Conservation (phyloP, 2,113 vertebrate species). For the Zeus faber region DNA sequence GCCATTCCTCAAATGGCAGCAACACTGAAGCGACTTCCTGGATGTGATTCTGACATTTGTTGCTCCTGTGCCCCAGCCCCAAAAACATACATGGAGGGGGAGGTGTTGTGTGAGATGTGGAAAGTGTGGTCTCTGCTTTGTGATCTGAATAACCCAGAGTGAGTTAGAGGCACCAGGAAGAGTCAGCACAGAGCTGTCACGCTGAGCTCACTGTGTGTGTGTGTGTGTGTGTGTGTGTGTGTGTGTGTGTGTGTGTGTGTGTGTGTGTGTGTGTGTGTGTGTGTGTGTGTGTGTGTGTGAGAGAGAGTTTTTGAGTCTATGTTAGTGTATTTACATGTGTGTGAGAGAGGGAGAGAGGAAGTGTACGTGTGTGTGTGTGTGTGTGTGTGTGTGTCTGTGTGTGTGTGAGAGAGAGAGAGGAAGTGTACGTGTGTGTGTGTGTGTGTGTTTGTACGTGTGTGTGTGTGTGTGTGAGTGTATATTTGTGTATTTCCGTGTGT, state of each 20-base stretch:
- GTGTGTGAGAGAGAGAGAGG: too few relatives aligned
- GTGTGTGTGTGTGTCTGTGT: too few relatives aligned
- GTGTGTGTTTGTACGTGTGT: too few relatives aligned
- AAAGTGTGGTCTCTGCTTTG: background rate
- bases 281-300: background rate
- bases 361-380: too few relatives aligned
- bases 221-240: background rate
- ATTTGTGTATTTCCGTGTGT: too few relatives aligned
- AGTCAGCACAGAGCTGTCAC: background rate
- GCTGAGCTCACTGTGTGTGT: background rate
- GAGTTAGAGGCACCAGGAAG: background rate
- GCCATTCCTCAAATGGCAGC: too few relatives aligned
- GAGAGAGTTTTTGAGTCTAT: background rate
- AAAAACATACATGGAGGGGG: too few relatives aligned
- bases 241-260: background rate
- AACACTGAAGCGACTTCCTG: too few relatives aligned
- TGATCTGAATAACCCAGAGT: background rate
- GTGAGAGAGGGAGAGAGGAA: constrained; percentile 9
- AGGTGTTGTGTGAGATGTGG: background rate
- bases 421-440: too few relatives aligned
- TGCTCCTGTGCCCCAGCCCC: too few relatives aligned
- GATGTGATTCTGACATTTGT: too few relatives aligned
- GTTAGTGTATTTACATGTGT: background rate
- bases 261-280: background rate
- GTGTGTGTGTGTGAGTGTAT: too few relatives aligned